Base-by-base conservation (phyloP, 2,113 vertebrate species). In the Albula glossodonta region DNA sequence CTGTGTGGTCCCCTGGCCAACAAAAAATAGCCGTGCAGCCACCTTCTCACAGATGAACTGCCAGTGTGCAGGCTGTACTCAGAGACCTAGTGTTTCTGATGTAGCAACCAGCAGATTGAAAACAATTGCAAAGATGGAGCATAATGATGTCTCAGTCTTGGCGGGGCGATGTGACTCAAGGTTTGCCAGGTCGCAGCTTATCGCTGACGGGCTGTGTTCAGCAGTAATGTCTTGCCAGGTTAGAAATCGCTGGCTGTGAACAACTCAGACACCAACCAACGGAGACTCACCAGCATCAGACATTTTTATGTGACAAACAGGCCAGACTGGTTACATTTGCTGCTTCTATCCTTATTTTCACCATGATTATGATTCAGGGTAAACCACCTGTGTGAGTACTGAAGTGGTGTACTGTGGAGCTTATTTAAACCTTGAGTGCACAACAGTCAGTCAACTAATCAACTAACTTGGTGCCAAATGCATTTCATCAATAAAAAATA, bases 211-310 rank as follows among this genome's bases (percentile, higher is more conserved):
- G n/a, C 70, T 74, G 70, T 2, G 70, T 31, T 31, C 31, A 8
- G 70, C 70, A 25, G 70, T 74, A 74, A 74, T 22, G n/a, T 74
- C 70, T n/a, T 74, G 70, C 70, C 70, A 74, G 70, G 70, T 74
- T 74, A 74, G 22, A 31, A 74, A n/a, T 31, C 10, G 19, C 70
- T 31, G 70, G 25, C 53, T 56, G 53, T 12, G 53, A 56, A 74
- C 70, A 31, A 9, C n/a, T 8, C 70, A 74, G 22, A 74, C 9
- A n/a, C 8, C n/a, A 31, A 31, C 5, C 8, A 11, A 74, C 6
- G 2, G 17, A 19, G 60, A 66, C 60, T 1, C 60, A 2, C 60
- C 17, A 4, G n/a, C 70, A n/a, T 25, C 70, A 31, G n/a, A 31
- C 70, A 10, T 74, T 74, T 9, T 74, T 74, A 22, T 31, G 70